Evolutionary conservation across 2,888 invertebrate genomes (phyloP).

Genomic region (Phytoseiulus persimilis): DNA sequence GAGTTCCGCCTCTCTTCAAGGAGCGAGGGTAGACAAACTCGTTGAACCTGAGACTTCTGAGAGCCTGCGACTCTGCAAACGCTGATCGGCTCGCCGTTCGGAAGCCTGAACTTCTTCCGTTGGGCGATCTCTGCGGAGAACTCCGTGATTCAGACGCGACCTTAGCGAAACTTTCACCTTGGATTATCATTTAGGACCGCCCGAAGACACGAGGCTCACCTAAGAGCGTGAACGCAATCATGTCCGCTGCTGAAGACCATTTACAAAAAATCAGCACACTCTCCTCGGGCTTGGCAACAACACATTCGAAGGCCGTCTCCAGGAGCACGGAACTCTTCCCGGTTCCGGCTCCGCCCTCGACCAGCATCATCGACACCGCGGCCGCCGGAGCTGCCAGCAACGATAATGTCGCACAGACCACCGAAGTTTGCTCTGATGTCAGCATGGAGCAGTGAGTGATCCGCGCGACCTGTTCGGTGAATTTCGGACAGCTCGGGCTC

Average conservation of each 20-base stretch:
- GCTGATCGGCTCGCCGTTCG: not conserved
- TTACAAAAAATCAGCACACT: constrained; percentile 21
- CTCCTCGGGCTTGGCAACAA: not conserved
- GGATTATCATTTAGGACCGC: no score
- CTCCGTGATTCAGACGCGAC: no score
- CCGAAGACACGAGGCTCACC: constrained; percentile 10
- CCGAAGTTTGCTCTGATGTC: not conserved
- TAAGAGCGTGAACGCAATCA: not conserved
- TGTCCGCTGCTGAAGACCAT: constrained; percentile 6
- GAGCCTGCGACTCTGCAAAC: not conserved
- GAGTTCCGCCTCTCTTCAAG: not conserved
- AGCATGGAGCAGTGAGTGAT: not conserved
- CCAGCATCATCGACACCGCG: not conserved
- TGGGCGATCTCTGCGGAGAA: not conserved
- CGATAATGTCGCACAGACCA: constrained; percentile 19
- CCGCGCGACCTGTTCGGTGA: not conserved
- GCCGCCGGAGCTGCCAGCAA: not conserved
- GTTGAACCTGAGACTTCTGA: not conserved
- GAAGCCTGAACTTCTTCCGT: not conserved
- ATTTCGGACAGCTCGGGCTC: not conserved
- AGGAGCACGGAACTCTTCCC: not conserved
- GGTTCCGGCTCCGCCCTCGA: not conserved
- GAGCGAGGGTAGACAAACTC: not conserved
- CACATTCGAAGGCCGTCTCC: not conserved
- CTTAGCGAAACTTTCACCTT: no score